These are phyloP conservation scores for Trichonephila inaurata DNA, from an alignment of 1,140 invertebrate genomes.

Conservation along the genomic window DNA sequence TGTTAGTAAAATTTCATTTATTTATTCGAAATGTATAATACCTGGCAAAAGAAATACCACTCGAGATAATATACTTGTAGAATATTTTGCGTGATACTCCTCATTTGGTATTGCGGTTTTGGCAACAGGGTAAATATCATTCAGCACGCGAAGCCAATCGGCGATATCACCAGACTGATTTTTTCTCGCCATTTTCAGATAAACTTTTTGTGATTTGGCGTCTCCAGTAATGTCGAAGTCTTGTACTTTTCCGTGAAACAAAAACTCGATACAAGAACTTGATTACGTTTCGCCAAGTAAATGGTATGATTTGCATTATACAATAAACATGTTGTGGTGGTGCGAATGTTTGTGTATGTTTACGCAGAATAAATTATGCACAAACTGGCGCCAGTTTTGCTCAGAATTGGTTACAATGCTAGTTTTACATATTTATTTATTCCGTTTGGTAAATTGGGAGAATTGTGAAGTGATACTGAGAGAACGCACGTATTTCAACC, in stretches of 20 bases:
- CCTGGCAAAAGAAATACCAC: not conserved
- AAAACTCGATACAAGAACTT: not conserved
- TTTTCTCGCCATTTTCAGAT: not conserved
- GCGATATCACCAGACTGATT: not conserved
- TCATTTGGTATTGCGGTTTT: not conserved
- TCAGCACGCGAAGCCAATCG: not conserved
- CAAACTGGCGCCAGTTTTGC: not conserved
- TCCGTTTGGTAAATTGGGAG: not conserved
- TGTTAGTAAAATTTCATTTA: slow-evolving; percentile 1
- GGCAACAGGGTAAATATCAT: not conserved
- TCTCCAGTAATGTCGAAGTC: not conserved
- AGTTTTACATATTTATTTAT: not conserved
- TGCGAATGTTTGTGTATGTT: slow-evolving; percentile 5
- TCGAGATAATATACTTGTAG: too few relatives aligned
- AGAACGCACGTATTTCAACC: not conserved
- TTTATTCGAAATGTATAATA: not conserved
- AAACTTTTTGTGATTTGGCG: not conserved
- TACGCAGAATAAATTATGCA: not conserved
- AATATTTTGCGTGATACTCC: not conserved
- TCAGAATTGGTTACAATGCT: not conserved
- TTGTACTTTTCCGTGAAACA: not conserved
- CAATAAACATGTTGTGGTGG: not conserved
- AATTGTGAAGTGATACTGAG: not conserved
- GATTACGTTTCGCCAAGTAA: not conserved
- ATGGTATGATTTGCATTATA: not conserved